Percentiles rank a stretch among this genome's conserved stretches.
These are phyloP conservation scores for Perca flavescens DNA, from an alignment of 2,113 vertebrate species.

Conservation along the genomic window DNA sequence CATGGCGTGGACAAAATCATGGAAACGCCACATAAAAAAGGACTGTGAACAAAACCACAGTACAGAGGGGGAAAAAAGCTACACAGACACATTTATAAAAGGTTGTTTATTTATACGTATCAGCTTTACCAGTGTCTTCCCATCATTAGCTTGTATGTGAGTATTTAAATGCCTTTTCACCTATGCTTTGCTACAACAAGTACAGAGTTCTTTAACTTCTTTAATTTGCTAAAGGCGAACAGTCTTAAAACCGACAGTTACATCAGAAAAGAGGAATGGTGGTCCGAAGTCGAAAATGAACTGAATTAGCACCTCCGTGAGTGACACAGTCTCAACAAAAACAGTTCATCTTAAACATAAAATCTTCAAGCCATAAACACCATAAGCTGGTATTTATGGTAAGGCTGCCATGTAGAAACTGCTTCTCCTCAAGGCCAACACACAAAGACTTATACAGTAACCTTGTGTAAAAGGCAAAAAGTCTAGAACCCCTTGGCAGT, in stretches of 20 bases:
- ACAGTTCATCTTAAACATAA: neutral
- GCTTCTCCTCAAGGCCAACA: constrained; percentile 47
- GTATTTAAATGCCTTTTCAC: neutral
- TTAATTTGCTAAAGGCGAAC: neutral
- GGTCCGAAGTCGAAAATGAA: neutral
- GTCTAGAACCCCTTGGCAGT: constrained; percentile 61
- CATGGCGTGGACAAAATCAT: constrained; percentile 9
- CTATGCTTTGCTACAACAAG: neutral
- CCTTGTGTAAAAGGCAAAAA: constrained; percentile 63
- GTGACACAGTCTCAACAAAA: constrained; percentile 41
- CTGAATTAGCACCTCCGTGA: constrained; percentile 29
- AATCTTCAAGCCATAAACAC: constrained; percentile 32
- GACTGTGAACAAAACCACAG: constrained; percentile 1
- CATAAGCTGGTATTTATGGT: constrained; percentile 46
- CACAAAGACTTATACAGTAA: constrained; percentile 64
- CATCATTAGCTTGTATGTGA: neutral
- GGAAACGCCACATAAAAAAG: constrained; percentile 7
- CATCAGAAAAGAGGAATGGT: neutral
- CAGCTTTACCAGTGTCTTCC: neutral
- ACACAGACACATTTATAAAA: neutral
- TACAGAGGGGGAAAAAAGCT: neutral
- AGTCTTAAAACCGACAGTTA: neutral
- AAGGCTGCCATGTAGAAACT: constrained; percentile 40
- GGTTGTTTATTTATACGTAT: neutral
- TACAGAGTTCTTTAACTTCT: neutral